Percentiles rank a stretch among this genome's conserved stretches.
Evolutionary conservation across 2,797 vertebrate species (phyloP).

Genomic region (Chelon labrosus): DNA sequence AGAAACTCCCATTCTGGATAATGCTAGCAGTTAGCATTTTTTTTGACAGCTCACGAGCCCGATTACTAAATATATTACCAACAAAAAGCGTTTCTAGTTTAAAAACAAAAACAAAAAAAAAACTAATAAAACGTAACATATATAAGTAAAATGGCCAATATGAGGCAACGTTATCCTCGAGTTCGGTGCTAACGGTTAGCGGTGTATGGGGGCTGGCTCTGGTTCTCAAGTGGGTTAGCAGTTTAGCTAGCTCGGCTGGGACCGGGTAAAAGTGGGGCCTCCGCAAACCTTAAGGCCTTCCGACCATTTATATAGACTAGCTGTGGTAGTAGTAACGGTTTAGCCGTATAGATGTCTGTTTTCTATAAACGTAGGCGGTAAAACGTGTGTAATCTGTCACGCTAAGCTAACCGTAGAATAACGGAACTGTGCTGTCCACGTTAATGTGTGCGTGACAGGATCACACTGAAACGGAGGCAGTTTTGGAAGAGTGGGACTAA

Average conservation of each 20-base stretch:
- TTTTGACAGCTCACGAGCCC: conserved; percentile 54
- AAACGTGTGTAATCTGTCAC: not conserved
- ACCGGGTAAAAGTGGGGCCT: conserved; percentile 70
- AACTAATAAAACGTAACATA: too few species aligned
- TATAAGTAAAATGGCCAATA: too few species aligned
- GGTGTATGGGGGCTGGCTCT: conserved; percentile 22
- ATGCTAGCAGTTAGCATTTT: conserved; percentile 71
- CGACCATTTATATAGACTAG: conserved; percentile 36
- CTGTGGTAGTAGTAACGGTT: conserved; percentile 12
- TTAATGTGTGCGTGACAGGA: not conserved
- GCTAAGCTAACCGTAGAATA: not conserved
- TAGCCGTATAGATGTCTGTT: not conserved
- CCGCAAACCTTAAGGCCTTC: conserved; percentile 66
- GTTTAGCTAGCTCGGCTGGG: conserved; percentile 64
- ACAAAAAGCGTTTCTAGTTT: rapidly evolving
- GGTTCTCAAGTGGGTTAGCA: conserved; percentile 66
- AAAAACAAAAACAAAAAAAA: too few species aligned
- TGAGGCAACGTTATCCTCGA: not conserved
- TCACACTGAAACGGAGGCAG: not conserved
- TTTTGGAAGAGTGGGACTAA: not conserved
- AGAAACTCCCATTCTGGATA: conserved; percentile 41
- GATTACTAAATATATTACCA: not conserved
- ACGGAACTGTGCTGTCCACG: not conserved
- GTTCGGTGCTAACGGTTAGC: conserved; percentile 19
- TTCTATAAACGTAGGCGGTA: not conserved